A percentile compares a stretch with the other conserved stretches of the same genome.
Evolutionary conservation across 2,113 vertebrate species (phyloP).

Genomic region (Cyrtonyx montezumae): DNA sequence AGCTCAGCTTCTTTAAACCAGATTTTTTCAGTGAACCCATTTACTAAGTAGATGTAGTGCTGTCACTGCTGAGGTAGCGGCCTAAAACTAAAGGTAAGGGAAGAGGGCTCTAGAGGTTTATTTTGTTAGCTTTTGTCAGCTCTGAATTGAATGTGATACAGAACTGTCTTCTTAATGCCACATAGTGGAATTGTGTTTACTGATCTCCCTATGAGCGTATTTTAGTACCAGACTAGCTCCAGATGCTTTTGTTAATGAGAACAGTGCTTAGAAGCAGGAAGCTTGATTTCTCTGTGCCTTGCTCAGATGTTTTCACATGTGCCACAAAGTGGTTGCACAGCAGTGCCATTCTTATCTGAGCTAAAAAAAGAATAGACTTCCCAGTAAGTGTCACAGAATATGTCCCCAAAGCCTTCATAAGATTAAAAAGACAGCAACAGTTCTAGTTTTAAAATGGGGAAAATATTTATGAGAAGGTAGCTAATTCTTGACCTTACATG

Average conservation of each 20-base stretch:
- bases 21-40: neutral
- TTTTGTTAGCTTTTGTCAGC: neutral
- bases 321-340: slow-evolving; percentile 6
- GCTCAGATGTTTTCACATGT: slow-evolving; percentile 23
- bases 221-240: slow-evolving; percentile 40
- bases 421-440: neutral
- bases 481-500: neutral
- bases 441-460: neutral
- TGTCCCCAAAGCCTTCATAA: neutral
- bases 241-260: slow-evolving; percentile 53
- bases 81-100: neutral
- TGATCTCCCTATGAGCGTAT: neutral
- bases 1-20: neutral
- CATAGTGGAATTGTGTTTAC: neutral
- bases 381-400: neutral
- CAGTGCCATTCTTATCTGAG: slow-evolving; percentile 1
- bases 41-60: neutral
- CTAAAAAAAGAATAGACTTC: slow-evolving; percentile 20
- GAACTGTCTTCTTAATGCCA: neutral
- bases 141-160: neutral
- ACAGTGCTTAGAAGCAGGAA: neutral
- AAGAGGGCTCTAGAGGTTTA: neutral
- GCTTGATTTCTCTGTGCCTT: slow-evolving; percentile 7
- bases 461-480: neutral
- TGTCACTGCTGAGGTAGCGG: neutral